These are phyloP conservation scores for Sitta europaea DNA, from an alignment of 2,113 vertebrate genomes.

Conservation along the genomic window DNA sequence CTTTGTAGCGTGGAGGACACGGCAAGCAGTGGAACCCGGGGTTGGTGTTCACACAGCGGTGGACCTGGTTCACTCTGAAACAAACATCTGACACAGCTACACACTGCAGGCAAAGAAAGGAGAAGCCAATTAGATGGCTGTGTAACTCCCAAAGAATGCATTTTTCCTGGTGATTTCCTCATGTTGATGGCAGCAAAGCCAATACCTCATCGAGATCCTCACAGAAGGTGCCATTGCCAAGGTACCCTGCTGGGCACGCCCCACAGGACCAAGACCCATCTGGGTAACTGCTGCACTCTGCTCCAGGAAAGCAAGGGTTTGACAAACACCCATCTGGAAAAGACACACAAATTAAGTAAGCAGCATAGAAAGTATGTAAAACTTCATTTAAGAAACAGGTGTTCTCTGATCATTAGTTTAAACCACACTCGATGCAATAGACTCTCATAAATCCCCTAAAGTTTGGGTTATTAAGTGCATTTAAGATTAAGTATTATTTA, in stretches of 20 bases:
- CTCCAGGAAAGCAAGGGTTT: conserved; percentile 93
- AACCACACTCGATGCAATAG: neutral
- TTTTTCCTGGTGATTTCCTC: neutral
- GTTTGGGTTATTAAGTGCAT: neutral
- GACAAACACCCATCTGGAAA: conserved; percentile 91
- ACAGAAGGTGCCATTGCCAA: conserved; percentile 90
- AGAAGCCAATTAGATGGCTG: neutral
- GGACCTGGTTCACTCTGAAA: conserved; percentile 80
- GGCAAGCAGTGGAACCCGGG: conserved; percentile 96
- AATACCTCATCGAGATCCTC: conserved; percentile 94
- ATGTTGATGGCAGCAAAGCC: neutral
- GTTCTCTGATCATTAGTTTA: neutral
- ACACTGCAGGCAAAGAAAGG: conserved; percentile 74
- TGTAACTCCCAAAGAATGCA: neutral
- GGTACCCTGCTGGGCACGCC: conserved; percentile 87
- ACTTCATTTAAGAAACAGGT: neutral
- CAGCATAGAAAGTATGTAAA: neutral
- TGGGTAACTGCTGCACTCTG: conserved; percentile 87
- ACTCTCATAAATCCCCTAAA: neutral
- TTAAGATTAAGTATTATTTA: neutral
- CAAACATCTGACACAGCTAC: conserved; percentile 88
- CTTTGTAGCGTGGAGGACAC: conserved; percentile 92
- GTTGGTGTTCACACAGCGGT: conserved; percentile 90
- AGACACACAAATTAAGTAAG: neutral
- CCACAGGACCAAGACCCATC: conserved; percentile 97